Base-by-base conservation (phyloP, 2,113 vertebrate species). In the Mesoclemmys tuberculata region DNA sequence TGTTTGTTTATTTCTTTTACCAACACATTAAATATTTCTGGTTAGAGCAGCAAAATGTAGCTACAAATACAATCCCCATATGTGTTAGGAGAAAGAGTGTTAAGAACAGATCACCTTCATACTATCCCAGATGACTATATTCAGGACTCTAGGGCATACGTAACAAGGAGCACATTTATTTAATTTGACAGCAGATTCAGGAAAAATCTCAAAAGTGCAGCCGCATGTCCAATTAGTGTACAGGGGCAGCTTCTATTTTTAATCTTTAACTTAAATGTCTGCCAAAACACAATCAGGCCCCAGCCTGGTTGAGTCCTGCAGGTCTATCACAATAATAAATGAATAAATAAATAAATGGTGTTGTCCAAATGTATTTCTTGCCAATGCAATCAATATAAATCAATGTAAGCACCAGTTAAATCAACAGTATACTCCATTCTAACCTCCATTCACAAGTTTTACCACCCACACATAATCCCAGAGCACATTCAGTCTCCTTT, bases 91-190 rank as follows among this genome's bases (percentile, higher is more conserved):
- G 81, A 90, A 91, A 56, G 26, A 87, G 89, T 90, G 93, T 91
- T 96, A 75, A 95, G 41, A 94, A 87, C 14, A 85, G 93, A 2
- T 82, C 82, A 80, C 80, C 82, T 97, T 54, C 4, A 6, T 84
- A 91, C 81, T 90, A 54, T 79, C 82, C 61, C 89, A 91, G 94
- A 92, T 84, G 9, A 92, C 49, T 93, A 84, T 84, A 82, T 92
- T 82, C 80, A 89, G 46, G 55, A 79, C 14, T 10, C 19, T 58
- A 13, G 7, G 35, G 74, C 51, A 85, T 9, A 22, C 38, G 55
- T 80, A 82, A 85, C 26, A 58, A 89, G 68, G 26, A 85, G 51
- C 21, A 6, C 24, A 87, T 90, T 81, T 86, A 80, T 80, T 96
- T 89, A 80, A 92, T 89, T 52, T 26, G 0, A 24, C 3, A 3